These are phyloP conservation scores for Electrona antarctica DNA, from an alignment of 2,113 vertebrate genomes.

Conservation along the genomic window DNA sequence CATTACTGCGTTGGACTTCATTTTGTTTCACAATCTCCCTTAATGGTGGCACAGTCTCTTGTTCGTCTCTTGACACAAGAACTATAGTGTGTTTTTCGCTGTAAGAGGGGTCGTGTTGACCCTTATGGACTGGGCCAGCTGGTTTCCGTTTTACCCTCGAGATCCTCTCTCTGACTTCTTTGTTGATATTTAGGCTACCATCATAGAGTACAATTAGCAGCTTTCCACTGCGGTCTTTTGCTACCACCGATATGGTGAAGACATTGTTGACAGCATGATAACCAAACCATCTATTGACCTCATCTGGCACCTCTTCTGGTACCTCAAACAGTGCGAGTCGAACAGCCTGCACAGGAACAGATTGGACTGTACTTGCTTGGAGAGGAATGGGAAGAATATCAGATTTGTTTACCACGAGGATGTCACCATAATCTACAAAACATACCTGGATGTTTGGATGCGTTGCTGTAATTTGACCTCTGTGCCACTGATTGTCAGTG, in stretches of 20 bases:
- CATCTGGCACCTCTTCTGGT: slow-evolving; percentile 66
- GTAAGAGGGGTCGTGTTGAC: neutral
- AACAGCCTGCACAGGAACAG: slow-evolving; percentile 86
- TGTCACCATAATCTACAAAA: slow-evolving; percentile 91
- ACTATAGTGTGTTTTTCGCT: neutral
- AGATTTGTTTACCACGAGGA: slow-evolving; percentile 67
- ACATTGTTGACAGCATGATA: slow-evolving; percentile 67
- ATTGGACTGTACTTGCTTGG: slow-evolving; percentile 69
- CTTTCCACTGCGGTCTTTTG: slow-evolving; percentile 82
- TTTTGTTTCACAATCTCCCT: slow-evolving; percentile 9
- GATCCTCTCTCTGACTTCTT: slow-evolving; percentile 73
- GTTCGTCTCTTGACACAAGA: neutral
- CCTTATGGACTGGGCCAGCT: accelerated
- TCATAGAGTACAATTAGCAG: slow-evolving; percentile 85
- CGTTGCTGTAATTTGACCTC: slow-evolving; percentile 77
- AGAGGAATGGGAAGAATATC: slow-evolving; percentile 78
- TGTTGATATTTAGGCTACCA: slow-evolving; percentile 80
- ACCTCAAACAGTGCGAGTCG: slow-evolving; percentile 83
- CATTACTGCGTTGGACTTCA: neutral
- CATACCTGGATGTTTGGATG: slow-evolving; percentile 75
- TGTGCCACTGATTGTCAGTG: slow-evolving; percentile 84
- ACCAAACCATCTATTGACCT: slow-evolving; percentile 85
- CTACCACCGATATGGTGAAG: slow-evolving; percentile 81
- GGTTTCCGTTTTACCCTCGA: slow-evolving; percentile 6
- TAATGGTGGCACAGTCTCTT: neutral